Percentiles rank a stretch among this genome's conserved stretches.
Conservation (phyloP, 2,113 vertebrate species). For the Triplophysa rosa region DNA sequence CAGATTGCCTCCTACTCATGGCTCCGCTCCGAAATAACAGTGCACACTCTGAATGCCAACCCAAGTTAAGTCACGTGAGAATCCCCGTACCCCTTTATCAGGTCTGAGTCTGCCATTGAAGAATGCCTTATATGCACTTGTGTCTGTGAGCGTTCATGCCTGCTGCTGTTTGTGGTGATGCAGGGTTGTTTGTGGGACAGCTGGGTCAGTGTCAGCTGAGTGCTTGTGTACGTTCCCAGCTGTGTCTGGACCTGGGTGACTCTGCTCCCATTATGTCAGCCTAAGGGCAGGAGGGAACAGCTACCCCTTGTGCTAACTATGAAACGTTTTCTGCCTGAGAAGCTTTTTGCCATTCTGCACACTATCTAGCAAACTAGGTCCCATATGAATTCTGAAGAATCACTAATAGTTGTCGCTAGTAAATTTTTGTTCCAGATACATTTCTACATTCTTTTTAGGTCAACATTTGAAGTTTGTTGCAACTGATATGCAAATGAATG, state of each 20-base stretch:
- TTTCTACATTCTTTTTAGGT: background rate
- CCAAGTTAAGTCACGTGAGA: conserved; percentile 51
- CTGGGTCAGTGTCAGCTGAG: conserved; percentile 38
- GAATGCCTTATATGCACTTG: conserved; percentile 62
- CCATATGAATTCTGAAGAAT: background rate
- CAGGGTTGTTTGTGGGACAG: conserved; percentile 38
- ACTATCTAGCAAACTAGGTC: background rate
- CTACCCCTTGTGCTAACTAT: conserved; percentile 26
- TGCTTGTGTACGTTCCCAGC: conserved; percentile 46
- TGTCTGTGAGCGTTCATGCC: conserved; percentile 29
- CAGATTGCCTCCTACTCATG: background rate
- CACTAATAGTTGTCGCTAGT: background rate
- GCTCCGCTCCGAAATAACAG: conserved; percentile 11
- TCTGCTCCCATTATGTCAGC: conserved; percentile 45
- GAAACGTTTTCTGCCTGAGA: conserved; percentile 5
- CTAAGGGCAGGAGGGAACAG: conserved; percentile 37
- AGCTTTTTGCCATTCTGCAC: background rate
- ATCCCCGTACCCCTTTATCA: conserved; percentile 29
- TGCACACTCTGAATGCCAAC: conserved; percentile 39
- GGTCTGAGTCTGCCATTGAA: conserved; percentile 28
- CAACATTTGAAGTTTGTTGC: background rate
- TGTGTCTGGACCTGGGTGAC: conserved; percentile 43
- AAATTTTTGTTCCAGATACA: background rate
- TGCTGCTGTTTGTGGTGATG: conserved; percentile 26
- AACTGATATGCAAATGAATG: background rate